phyloP scores from a whole-genome alignment of 2,888 invertebrate genomes.

The Carpatolechia fugitivella region DNA sequence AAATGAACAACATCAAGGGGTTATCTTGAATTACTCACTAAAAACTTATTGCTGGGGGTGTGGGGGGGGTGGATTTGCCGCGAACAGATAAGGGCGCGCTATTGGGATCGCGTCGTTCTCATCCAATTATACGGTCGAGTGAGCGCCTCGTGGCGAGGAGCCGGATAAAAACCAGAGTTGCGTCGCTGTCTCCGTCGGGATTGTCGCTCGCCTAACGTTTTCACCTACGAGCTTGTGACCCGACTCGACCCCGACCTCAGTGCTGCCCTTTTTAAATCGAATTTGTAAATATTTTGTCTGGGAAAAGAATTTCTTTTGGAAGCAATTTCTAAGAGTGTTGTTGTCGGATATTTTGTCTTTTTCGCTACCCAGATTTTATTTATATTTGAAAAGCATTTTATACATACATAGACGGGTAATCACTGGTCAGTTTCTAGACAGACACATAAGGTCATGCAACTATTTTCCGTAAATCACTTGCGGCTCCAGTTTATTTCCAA shows the following conservation, averaged over 20 bases:
- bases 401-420: too few relatives aligned
- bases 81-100: slow-evolving; percentile 79
- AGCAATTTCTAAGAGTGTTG: not conserved
- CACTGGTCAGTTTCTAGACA: too few relatives aligned
- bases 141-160: slow-evolving; percentile 34
- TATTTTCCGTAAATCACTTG: too few relatives aligned
- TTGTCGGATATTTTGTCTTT: not conserved
- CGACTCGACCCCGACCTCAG: slow-evolving; percentile 26
- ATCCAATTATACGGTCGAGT: slow-evolving; percentile 80
- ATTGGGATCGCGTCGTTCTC: slow-evolving; percentile 79
- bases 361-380: not conserved
- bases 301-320: not conserved
- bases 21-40: slow-evolving; percentile 80
- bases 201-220: slow-evolving; percentile 73
- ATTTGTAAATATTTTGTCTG: not conserved
- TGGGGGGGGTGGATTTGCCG: slow-evolving; percentile 66
- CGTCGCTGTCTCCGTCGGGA: slow-evolving; percentile 73
- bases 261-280: slow-evolving; percentile 1
- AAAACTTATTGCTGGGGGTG: slow-evolving; percentile 72
- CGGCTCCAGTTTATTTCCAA: too few relatives aligned
- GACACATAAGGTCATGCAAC: too few relatives aligned
- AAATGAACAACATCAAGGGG: slow-evolving; percentile 80
- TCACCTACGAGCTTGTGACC: slow-evolving; percentile 53
- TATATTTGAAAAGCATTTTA: not conserved
- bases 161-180: slow-evolving; percentile 71